Evolutionary conservation across 1,140 invertebrate genomes (phyloP), one percentile per base, ranked within the genome.

Genomic region (Drosophila orosa): DNA sequence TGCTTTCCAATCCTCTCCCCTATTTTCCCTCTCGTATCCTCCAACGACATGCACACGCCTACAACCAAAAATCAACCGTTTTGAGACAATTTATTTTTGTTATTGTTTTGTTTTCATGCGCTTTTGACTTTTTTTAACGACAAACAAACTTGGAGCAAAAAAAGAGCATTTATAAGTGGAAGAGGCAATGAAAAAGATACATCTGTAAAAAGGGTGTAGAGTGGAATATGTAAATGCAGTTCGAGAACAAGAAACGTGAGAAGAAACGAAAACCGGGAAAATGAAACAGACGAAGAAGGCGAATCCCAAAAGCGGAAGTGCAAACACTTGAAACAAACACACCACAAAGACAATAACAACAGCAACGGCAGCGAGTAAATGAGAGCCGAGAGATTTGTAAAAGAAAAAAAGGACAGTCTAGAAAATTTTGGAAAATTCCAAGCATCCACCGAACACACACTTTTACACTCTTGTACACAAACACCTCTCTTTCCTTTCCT

Each of bases 361-460:
- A 83, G 67, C 67, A 86, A 48, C 56, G 52, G 39, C 48, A 84
- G 60, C 58, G 15, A 39, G 48, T 39, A n/a, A n/a, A 19, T 40
- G 25, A 48, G 69, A 39, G 29, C 9, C 15, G 13, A 37, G 27
- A 19, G 31, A 56, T 37, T 71, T 54, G 35, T 67, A 3, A 44
- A 39, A 58, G 58, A 37, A 48, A 31, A 55, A 67, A 71, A 82
- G 50, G 72, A 71, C 44, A 83, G 63, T 54, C 59, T 56, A 77
- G 57, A 73, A 61, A 69, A 74, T 77, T 86, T 80, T 74, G 84
- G 83, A 89, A 89, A 89, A 87, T 89, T 87, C 83, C 83, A 84
- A 84, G 83, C 82, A 86, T 87, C 79, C 42, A 59, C 74, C 71
- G 57, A 48, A 50, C 37, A 66, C 75, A 58, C 58, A 39, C 22